Base-by-base conservation (phyloP, 2,888 invertebrate genomes). In the Calameuta filiformis region DNA sequence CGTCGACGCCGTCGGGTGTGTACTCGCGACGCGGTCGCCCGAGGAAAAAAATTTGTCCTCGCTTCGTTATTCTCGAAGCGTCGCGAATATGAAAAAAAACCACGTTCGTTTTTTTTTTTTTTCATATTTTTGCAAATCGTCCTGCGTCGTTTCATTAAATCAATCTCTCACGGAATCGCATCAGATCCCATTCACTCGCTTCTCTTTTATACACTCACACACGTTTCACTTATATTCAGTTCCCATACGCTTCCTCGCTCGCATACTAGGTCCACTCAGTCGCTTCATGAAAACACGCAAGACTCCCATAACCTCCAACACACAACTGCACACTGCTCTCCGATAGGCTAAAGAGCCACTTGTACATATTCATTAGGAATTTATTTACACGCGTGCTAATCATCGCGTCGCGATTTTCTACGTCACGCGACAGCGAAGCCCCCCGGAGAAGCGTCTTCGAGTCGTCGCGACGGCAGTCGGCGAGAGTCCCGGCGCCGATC, bases 321-420 rank as follows among this genome's bases (percentile, higher is more conserved):
- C 56, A 56, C 56, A 56, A 56, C 56, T 23, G 56, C 56, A 56
- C 56, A 56, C 56, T 78, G 80, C 77, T 84, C 80, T 77, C 80
- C 79, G 79, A 75, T 68, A 73, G 82, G 81, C 80, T 76, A 73
- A 77, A 75, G 69, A 73, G 80, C 80, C 84, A 81, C 84, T 89
- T 89, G 89, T 89, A 89, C 89, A 90, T 89, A 89, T 87, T 90
- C 88, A 84, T 89, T 89, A 89, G 90, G 89, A 89, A 90, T 90
- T 89, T 90, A 91, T 91, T 90, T 91, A 90, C 89, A 90, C 87
- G 87, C 90, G 87, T 90, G 89, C 89, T 89, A 89, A 89, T 83
- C 86, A 85, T 37, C 77, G 77, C 75, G 81, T 82, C 71, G 80
- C 30, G 37, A 15, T 73, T 56, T 23, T 23, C 23, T 15, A 56